Percentiles rank a stretch among this genome's conserved stretches.
Conservation (phyloP, 2,888 invertebrate species). For the Cantharis lateralis region DNA sequence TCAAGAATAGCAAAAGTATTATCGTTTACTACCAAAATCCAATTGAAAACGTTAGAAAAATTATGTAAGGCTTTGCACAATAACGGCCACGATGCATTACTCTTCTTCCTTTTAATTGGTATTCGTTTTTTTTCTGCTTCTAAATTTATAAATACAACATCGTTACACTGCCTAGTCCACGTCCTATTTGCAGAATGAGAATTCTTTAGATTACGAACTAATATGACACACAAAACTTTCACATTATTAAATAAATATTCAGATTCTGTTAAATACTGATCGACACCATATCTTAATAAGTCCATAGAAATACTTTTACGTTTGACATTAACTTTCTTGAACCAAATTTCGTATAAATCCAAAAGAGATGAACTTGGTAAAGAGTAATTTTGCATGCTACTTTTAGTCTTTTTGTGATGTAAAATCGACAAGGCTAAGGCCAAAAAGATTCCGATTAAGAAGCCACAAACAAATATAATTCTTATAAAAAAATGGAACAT, state of each 20-base stretch:
- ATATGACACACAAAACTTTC: constrained; percentile 38
- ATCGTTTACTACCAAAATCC: constrained; percentile 62
- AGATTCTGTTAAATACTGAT: constrained; percentile 33
- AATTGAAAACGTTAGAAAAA: constrained; percentile 49
- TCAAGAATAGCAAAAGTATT: constrained; percentile 62
- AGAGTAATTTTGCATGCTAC: not conserved
- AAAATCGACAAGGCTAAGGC: constrained; percentile 5
- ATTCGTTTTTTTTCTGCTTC: constrained; percentile 38
- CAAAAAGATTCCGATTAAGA: constrained; percentile 6
- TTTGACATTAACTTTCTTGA: constrained; percentile 6
- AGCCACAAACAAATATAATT: constrained; percentile 15
- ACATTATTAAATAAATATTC: constrained; percentile 39
- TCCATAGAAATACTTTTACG: constrained; percentile 17
- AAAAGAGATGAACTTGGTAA: not conserved
- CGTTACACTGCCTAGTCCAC: constrained; percentile 52
- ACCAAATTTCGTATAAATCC: constrained; percentile 20
- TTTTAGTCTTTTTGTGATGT: not conserved
- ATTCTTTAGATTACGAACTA: constrained; percentile 38
- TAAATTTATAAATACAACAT: constrained; percentile 40
- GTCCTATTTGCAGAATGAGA: constrained; percentile 42
- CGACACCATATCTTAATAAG: constrained; percentile 12
- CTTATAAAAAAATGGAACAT: constrained; percentile 14
- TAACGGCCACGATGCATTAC: constrained; percentile 48
- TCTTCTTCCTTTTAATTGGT: constrained; percentile 40
- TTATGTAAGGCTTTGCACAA: constrained; percentile 45